Percentiles rank a stretch among this genome's conserved stretches.
phyloP scores from a whole-genome alignment of 2,113 vertebrate genomes.

The Esox niger region DNA sequence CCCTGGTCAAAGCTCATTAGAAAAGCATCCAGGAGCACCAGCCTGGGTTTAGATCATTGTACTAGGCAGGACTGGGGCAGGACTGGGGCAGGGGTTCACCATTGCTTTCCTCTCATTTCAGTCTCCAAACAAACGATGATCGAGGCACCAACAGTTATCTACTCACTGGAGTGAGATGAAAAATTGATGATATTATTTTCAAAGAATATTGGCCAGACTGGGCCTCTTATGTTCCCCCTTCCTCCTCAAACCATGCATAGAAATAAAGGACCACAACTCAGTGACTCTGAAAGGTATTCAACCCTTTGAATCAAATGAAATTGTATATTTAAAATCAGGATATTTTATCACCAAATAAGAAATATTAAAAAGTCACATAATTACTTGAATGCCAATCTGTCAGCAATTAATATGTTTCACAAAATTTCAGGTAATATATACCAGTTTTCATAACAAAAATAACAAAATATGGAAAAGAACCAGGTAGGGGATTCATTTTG shows the following conservation, averaged over 20 bases:
- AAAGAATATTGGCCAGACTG: constrained; percentile 45
- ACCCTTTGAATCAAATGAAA: too few relatives aligned
- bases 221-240: constrained; percentile 27
- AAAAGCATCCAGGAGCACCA: constrained; percentile 7
- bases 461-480: too few relatives aligned
- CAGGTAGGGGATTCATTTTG: too few relatives aligned
- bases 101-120: not conserved
- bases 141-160: not conserved
- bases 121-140: not conserved
- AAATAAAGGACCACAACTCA: constrained; percentile 28
- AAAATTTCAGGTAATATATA: too few relatives aligned
- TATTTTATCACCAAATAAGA: too few relatives aligned
- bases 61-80: not conserved
- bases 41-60: not conserved
- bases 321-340: too few relatives aligned
- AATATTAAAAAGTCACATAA: too few relatives aligned
- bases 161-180: not conserved
- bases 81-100: not conserved
- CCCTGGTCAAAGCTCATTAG: constrained; percentile 12
- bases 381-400: too few relatives aligned
- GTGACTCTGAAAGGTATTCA: too few relatives aligned
- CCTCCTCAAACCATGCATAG: constrained; percentile 45
- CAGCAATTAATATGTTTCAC: too few relatives aligned
- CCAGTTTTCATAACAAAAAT: too few relatives aligned
- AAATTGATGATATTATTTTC: constrained; percentile 48